These are phyloP conservation scores for Salvelinus sp. DNA, from an alignment of 2,113 vertebrate genomes.

Conservation along the genomic window DNA sequence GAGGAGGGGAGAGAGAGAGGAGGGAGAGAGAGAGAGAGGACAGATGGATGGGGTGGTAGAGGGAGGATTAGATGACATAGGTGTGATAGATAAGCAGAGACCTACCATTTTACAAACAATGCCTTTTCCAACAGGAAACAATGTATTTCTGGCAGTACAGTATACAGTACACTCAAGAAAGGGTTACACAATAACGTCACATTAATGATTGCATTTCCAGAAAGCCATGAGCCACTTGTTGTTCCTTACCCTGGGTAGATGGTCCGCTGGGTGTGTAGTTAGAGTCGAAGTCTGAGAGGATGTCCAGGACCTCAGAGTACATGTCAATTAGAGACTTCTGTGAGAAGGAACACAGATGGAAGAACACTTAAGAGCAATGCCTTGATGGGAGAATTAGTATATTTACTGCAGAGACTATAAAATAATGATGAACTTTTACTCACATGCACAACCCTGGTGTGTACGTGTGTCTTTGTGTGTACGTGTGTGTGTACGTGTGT, in stretches of 20 bases:
- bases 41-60: background rate
- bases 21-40: background rate
- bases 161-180: no score
- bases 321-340: constrained; percentile 98
- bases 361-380: background rate
- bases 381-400: background rate
- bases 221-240: background rate
- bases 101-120: no score
- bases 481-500: no score
- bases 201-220: background rate
- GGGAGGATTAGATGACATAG: background rate
- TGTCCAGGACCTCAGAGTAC: constrained; percentile 98
- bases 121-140: background rate
- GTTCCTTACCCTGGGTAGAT: constrained; percentile 89
- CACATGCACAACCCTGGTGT: no score
- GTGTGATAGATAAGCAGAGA: no score
- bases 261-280: constrained; percentile 99
- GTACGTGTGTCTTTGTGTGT: no score
- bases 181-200: background rate
- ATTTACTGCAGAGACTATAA: no score
- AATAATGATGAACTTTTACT: no score
- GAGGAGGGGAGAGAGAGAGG: background rate
- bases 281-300: constrained; percentile 95
- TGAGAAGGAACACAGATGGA: constrained; percentile 7
- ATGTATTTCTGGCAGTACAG: background rate